These are phyloP conservation scores for Zaprionus kolodkinae DNA, from an alignment of 1,140 invertebrate species.

Conservation along the genomic window DNA sequence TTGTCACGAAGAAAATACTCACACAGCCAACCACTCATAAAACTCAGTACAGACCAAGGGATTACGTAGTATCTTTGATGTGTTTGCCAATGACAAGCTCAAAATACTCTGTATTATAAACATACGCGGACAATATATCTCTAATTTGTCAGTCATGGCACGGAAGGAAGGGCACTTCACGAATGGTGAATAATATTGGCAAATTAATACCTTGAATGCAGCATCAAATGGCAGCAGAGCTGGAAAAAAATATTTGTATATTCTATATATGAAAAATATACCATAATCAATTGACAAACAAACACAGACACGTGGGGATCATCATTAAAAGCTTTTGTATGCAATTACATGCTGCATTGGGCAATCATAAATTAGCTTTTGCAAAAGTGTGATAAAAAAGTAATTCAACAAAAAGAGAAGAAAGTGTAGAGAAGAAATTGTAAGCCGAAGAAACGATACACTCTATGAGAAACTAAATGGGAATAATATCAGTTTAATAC, in stretches of 20 bases:
- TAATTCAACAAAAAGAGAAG: conserved; percentile 3
- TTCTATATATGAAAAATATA: conserved; percentile 41
- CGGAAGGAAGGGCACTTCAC: neutral
- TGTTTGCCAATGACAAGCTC: neutral
- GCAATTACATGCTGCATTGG: conserved; percentile 81
- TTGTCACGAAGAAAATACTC: neutral
- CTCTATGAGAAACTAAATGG: neutral
- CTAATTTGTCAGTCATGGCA: conserved; percentile 26
- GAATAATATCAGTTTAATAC: neutral
- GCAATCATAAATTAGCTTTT: conserved; percentile 81
- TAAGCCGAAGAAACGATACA: conserved; percentile 5
- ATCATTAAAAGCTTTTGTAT: conserved; percentile 80
- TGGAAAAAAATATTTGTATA: conserved; percentile 19
- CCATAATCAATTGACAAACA: conserved; percentile 32
- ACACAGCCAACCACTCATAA: too few relatives aligned
- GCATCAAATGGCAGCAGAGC: conserved; percentile 20
- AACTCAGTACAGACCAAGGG: neutral
- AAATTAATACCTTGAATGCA: conserved; percentile 47
- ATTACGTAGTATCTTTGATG: conserved; percentile 8
- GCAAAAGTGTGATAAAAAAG: conserved; percentile 56
- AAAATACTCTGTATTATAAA: conserved; percentile 5
- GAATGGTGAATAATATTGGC: conserved; percentile 49
- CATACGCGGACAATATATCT: conserved; percentile 38
- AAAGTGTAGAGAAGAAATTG: neutral
- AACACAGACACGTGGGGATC: conserved; percentile 29